These are phyloP conservation scores for Agrotis puta DNA, from an alignment of 2,888 invertebrate genomes.

Conservation along the genomic window DNA sequence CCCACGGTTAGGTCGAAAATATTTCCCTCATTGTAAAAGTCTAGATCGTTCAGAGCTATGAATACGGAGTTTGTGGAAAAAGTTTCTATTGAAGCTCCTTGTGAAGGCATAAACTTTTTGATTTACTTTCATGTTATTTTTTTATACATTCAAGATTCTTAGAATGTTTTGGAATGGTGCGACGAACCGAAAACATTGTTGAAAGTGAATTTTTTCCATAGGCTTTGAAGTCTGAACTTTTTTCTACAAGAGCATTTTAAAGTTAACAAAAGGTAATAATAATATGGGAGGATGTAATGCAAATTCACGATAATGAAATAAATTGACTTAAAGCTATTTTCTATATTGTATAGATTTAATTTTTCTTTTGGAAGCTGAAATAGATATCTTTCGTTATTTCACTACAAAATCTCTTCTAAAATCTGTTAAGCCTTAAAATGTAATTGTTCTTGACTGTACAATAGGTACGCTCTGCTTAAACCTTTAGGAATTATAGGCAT, in stretches of 20 bases:
- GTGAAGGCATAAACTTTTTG: conserved; percentile 24
- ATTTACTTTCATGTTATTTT: conserved; percentile 21
- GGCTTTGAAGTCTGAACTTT: background rate
- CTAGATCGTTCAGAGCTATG: conserved; percentile 30
- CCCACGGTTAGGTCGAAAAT: background rate
- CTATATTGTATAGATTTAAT: background rate
- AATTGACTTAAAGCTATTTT: background rate
- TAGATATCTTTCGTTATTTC: background rate
- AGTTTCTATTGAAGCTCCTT: conserved; percentile 21
- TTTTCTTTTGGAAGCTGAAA: background rate
- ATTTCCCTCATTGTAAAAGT: conserved; percentile 14
- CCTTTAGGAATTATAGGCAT: too few relatives aligned
- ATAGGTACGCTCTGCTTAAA: too few relatives aligned
- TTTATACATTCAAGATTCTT: conserved; percentile 15
- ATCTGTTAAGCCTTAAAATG: background rate
- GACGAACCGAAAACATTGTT: conserved; percentile 19
- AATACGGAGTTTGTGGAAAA: conserved; percentile 41
- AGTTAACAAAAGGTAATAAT: too few relatives aligned
- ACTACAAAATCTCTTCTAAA: background rate
- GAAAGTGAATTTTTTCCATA: background rate
- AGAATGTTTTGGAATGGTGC: background rate
- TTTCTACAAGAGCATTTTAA: too few relatives aligned
- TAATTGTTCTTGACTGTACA: too few relatives aligned
- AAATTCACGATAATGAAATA: too few relatives aligned
- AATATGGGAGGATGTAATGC: too few relatives aligned